Conservation (phyloP, 2,113 vertebrate genomes). For the Oxyruncus cristatus region DNA sequence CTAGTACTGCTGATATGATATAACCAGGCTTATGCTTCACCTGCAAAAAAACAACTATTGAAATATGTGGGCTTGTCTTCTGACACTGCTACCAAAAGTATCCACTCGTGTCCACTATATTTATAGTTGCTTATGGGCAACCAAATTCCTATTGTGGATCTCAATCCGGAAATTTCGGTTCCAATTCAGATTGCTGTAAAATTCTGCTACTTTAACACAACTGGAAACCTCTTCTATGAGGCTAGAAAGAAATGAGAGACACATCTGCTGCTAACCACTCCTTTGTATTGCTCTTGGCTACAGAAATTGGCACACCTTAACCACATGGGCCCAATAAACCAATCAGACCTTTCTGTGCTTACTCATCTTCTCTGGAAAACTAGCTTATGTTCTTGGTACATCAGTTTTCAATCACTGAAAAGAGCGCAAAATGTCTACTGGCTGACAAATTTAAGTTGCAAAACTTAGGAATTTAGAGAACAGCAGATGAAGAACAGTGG, state of each 20-base stretch:
- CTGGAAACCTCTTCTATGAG: not conserved
- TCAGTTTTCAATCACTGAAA: not conserved
- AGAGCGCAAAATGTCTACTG: not conserved
- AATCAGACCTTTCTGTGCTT: constrained; percentile 4
- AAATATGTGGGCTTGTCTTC: not conserved
- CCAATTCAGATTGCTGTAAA: not conserved
- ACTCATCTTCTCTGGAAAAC: not conserved
- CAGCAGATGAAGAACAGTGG: not conserved
- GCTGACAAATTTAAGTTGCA: not conserved
- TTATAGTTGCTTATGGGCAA: not conserved
- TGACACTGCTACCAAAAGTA: not conserved
- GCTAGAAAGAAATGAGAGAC: not conserved
- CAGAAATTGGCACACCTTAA: constrained; percentile 23
- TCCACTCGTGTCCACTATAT: not conserved
- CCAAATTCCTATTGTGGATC: not conserved
- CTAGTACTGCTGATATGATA: not conserved
- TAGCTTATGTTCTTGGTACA: not conserved
- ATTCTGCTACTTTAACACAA: not conserved
- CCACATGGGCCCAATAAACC: constrained; percentile 12
- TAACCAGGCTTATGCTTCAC: not conserved
- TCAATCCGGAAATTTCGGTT: not conserved
- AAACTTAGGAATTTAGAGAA: not conserved
- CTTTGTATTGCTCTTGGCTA: not conserved
- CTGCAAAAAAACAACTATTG: not conserved
- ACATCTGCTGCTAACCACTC: not conserved